phyloP scores from a whole-genome alignment of 1,140 invertebrate species.

The Cecropterus lyciades region DNA sequence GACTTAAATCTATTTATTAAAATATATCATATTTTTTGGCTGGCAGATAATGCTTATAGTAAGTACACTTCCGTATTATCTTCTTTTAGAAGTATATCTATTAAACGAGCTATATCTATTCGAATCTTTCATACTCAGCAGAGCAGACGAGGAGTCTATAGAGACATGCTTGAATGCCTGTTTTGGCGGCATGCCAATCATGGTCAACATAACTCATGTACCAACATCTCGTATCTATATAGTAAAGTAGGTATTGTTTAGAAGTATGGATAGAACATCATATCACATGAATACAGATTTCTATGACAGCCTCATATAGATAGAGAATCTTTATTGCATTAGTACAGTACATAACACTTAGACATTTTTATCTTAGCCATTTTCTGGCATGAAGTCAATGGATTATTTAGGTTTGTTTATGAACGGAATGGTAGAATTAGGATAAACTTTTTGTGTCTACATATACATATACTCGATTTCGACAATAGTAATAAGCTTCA shows the following conservation, averaged over 20 bases:
- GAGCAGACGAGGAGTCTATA: slow-evolving; percentile 17
- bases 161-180: slow-evolving; percentile 33
- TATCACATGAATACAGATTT: slow-evolving; percentile 23
- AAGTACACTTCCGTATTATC: slow-evolving; percentile 34
- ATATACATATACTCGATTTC: background rate
- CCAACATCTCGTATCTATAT: slow-evolving; percentile 15
- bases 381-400: slow-evolving; percentile 5
- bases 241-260: slow-evolving; percentile 31
- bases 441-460: background rate
- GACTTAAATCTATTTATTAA: slow-evolving; percentile 32
- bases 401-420: slow-evolving; percentile 14
- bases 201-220: slow-evolving; percentile 29
- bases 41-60: slow-evolving; percentile 39
- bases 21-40: slow-evolving; percentile 37
- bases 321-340: slow-evolving; percentile 10
- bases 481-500: background rate
- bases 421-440: slow-evolving; percentile 18
- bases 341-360: slow-evolving; percentile 4
- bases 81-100: slow-evolving; percentile 20
- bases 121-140: slow-evolving; percentile 21
- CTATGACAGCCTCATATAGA: slow-evolving; percentile 16
- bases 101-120: slow-evolving; percentile 14
- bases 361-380: slow-evolving; percentile 9
- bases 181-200: slow-evolving; percentile 34
- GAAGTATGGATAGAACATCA: slow-evolving; percentile 26